phyloP scores from a whole-genome alignment of 2,797 vertebrate genomes.

The Poecile montanus region DNA sequence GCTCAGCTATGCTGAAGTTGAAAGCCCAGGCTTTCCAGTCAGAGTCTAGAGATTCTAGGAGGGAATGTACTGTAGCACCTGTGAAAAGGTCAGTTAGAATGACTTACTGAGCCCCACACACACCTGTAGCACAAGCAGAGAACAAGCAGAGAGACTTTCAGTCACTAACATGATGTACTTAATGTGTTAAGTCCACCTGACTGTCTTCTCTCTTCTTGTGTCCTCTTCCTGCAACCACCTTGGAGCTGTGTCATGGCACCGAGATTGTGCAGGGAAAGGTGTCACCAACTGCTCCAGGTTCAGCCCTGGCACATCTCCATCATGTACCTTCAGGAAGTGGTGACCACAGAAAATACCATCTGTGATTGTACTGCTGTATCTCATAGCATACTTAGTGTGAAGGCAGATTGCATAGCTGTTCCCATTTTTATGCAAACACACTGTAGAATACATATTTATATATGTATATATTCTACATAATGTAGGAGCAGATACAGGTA shows the following conservation, averaged over 20 bases:
- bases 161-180: not conserved
- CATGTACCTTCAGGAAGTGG: accelerated
- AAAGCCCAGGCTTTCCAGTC: not conserved
- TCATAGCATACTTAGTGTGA: not conserved
- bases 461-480: not conserved
- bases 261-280: not conserved
- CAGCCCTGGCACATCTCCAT: accelerated
- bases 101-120: not conserved
- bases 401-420: not conserved
- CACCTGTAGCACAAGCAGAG: not conserved
- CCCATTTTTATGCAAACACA: not conserved
- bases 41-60: not conserved
- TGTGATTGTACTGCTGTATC: not conserved
- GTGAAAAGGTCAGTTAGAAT: not conserved
- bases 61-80: not conserved
- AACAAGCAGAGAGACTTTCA: not conserved
- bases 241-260: accelerated
- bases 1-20: not conserved
- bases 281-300: not conserved
- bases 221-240: not conserved
- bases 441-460: not conserved
- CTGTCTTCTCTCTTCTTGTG: not conserved
- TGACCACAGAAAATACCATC: not conserved
- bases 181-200: not conserved
- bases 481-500: not conserved